Percentiles rank a stretch among this genome's conserved stretches.
These are phyloP conservation scores for Phaenicophaeus curvirostris DNA, from an alignment of 2,797 vertebrate genomes.

Conservation along the genomic window DNA sequence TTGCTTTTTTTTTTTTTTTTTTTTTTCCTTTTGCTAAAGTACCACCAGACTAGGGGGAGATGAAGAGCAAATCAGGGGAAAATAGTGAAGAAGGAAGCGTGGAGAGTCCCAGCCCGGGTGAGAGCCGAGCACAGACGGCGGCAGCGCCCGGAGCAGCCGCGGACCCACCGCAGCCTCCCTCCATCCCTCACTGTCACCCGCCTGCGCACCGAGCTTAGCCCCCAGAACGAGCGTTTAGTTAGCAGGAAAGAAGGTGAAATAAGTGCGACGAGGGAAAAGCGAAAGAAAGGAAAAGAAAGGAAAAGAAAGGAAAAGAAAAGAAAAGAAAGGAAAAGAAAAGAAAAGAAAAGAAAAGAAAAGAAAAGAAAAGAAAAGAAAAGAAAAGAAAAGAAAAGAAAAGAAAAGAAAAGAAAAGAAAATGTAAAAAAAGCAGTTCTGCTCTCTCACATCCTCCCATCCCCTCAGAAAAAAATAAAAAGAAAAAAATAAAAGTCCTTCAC, in stretches of 20 bases:
- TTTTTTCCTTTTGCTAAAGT: background rate
- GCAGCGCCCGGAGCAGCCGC: background rate
- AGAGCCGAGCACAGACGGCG: background rate
- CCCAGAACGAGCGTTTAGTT: background rate
- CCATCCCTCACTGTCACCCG: background rate
- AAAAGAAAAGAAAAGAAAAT: no score
- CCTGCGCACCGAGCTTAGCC: background rate
- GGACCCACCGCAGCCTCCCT: background rate
- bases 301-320: no score
- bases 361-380: background rate
- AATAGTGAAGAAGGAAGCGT: background rate
- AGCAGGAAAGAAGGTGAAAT: background rate
- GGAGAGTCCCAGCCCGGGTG: fast-evolving
- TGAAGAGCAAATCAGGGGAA: background rate
- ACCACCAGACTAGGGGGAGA: background rate
- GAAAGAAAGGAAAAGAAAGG: no score
- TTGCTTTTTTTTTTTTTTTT: no score
- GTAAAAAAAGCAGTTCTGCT: fast-evolving
- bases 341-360: background rate
- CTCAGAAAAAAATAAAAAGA: no score
- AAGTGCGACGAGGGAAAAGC: background rate
- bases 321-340: fast-evolving
- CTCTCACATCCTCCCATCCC: fast-evolving
- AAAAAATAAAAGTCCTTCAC: background rate
- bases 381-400: background rate